These are phyloP conservation scores for Epinephelus awoara DNA, from an alignment of 2,797 vertebrate species.

Conservation along the genomic window DNA sequence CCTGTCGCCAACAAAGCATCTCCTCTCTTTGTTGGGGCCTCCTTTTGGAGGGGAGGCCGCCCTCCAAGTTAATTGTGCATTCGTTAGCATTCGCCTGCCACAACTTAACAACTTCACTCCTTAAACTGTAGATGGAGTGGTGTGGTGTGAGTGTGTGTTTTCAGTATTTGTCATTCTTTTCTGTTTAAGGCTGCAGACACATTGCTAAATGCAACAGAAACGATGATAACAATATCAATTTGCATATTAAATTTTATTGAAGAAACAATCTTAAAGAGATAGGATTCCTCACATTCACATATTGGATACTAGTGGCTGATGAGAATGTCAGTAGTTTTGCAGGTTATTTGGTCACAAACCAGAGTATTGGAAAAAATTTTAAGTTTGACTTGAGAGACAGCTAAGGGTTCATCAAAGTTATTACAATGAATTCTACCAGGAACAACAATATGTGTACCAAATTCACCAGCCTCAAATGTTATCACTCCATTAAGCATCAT, in stretches of 20 bases:
- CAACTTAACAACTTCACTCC: slow-evolving; percentile 80
- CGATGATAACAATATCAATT: not conserved
- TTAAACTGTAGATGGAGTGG: slow-evolving; percentile 63
- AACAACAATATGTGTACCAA: too few relatives aligned
- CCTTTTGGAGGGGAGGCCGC: slow-evolving; percentile 66
- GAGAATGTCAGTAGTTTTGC: not conserved
- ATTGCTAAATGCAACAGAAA: not conserved
- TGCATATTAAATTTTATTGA: not conserved
- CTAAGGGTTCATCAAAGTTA: too few relatives aligned
- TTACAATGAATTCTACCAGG: too few relatives aligned
- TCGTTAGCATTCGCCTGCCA: slow-evolving; percentile 71
- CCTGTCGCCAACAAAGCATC: slow-evolving; percentile 79
- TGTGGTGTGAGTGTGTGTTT: slow-evolving; percentile 11
- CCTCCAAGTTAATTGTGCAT: slow-evolving; percentile 79
- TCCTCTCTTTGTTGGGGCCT: slow-evolving; percentile 79
- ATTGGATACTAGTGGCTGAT: not conserved
- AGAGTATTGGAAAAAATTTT: not conserved
- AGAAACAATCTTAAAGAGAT: not conserved
- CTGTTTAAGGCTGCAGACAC: not conserved
- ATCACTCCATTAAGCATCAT: too few relatives aligned
- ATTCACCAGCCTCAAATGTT: too few relatives aligned
- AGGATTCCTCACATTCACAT: not conserved
- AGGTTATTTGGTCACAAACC: not conserved
- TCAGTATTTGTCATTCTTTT: slow-evolving; percentile 7
- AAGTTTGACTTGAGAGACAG: not conserved